Percentiles rank a stretch among this genome's conserved stretches.
These are phyloP conservation scores for Brachypalpus laphriformis DNA, from an alignment of 2,888 invertebrate genomes.

Conservation along the genomic window DNA sequence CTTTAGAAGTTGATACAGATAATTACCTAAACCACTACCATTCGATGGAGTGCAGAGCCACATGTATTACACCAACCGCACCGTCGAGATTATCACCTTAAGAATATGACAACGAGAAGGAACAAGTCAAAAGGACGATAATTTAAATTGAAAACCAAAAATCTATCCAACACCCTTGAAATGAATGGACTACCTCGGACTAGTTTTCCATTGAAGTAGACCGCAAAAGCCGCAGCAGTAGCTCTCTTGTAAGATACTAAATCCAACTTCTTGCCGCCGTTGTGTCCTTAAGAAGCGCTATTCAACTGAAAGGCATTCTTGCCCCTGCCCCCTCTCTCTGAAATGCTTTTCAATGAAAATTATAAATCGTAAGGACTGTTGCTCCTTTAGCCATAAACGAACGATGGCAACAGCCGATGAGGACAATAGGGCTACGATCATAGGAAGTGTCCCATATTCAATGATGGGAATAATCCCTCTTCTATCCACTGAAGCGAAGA, in stretches of 20 bases:
- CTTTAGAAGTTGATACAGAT: conserved; percentile 51
- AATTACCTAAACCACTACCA: conserved; percentile 46
- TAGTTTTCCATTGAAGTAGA: conserved; percentile 14
- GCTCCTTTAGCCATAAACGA: conserved; percentile 54
- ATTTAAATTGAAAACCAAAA: conserved; percentile 68
- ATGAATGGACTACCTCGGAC: conserved; percentile 16
- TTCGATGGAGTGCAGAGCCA: not conserved
- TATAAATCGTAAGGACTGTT: conserved; percentile 64
- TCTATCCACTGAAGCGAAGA: conserved; percentile 25
- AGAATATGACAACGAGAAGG: conserved; percentile 13
- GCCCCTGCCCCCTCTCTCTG: not conserved
- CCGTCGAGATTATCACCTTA: conserved; percentile 49
- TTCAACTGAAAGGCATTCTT: conserved; percentile 28
- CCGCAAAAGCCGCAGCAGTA: conserved; percentile 32
- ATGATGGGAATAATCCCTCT: conserved; percentile 47
- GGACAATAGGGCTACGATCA: conserved; percentile 45
- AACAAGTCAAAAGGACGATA: conserved; percentile 38
- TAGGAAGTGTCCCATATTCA: conserved; percentile 58
- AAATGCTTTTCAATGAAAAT: conserved; percentile 59
- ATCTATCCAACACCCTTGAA: conserved; percentile 45
- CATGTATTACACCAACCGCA: conserved; percentile 34
- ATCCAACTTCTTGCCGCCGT: conserved; percentile 39
- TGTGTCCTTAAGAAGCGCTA: conserved; percentile 48
- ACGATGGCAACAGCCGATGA: not conserved
- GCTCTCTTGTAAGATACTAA: conserved; percentile 22